Conservation (phyloP, 1,140 invertebrate species). For the Philotrypesis tridentata region DNA sequence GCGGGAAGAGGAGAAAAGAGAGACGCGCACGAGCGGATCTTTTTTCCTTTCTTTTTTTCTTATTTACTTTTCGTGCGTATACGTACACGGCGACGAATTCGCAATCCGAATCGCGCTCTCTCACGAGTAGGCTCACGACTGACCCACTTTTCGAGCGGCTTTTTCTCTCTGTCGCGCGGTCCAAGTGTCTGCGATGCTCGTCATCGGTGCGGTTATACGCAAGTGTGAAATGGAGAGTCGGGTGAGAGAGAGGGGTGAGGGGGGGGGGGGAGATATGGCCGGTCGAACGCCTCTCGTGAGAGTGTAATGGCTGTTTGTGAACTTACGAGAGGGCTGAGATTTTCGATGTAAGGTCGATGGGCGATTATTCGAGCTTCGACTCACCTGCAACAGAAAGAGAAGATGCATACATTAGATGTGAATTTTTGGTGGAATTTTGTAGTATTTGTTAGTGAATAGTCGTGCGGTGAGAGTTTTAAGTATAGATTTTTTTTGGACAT, state of each 20-base stretch:
- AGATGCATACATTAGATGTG: not conserved
- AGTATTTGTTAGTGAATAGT: too few relatives aligned
- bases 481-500: too few relatives aligned
- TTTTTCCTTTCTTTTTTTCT: not conserved
- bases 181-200: not conserved
- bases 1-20: not conserved
- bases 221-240: not conserved
- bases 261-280: too few relatives aligned
- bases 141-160: constrained; percentile 27
- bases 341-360: not conserved
- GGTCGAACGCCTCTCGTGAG: not conserved
- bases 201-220: not conserved
- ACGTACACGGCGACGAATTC: not conserved
- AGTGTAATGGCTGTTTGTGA: not conserved
- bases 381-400: constrained; percentile 17
- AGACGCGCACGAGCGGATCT: not conserved
- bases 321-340: not conserved
- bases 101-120: not conserved
- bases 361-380: not conserved
- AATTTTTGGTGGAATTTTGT: too few relatives aligned
- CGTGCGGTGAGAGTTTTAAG: too few relatives aligned
- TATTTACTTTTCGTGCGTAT: not conserved
- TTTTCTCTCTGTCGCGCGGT: constrained; percentile 14
- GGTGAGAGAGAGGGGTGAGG: too few relatives aligned
- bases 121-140: not conserved